These are phyloP conservation scores for Anniella stebbinsi DNA, from an alignment of 2,797 vertebrate genomes.

Conservation along the genomic window DNA sequence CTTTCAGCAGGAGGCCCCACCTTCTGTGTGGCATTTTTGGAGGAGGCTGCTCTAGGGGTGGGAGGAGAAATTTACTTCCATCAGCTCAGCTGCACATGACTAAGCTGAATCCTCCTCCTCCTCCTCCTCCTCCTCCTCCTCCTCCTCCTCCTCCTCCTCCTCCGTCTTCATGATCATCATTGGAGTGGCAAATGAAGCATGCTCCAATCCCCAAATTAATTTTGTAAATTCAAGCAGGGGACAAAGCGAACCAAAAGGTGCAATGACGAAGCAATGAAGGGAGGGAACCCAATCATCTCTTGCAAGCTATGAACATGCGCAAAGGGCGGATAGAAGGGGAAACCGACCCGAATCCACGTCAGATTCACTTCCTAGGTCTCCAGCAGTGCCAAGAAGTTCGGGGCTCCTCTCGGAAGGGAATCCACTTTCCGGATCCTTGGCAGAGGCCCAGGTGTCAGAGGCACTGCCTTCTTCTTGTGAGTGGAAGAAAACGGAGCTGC, in stretches of 20 bases:
- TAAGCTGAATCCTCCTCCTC: too few species aligned
- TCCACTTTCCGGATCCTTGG: constrained; percentile 69
- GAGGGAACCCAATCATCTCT: background rate
- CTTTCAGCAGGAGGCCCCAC: too few species aligned
- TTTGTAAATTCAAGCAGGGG: background rate
- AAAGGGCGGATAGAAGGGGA: background rate
- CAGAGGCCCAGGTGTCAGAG: constrained; percentile 74
- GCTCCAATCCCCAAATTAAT: background rate
- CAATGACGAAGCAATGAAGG: background rate
- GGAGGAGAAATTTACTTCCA: too few species aligned
- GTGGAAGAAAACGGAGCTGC: constrained; percentile 94
- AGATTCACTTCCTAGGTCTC: constrained; percentile 69
- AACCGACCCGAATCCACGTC: constrained; percentile 61
- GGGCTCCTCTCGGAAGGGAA: constrained; percentile 68
- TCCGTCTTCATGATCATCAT: too few species aligned
- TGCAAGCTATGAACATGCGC: background rate
- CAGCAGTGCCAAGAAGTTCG: constrained; percentile 62
- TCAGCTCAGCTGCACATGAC: too few species aligned
- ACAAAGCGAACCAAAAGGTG: background rate
- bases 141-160: too few species aligned
- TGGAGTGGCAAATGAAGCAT: too few species aligned
- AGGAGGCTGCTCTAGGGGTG: too few species aligned
- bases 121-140: too few species aligned
- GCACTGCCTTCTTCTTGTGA: constrained; percentile 89
- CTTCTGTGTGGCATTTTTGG: too few species aligned